Evolutionary conservation across 2,888 invertebrate species (phyloP).

Genomic region (Matsumyia berberina): DNA sequence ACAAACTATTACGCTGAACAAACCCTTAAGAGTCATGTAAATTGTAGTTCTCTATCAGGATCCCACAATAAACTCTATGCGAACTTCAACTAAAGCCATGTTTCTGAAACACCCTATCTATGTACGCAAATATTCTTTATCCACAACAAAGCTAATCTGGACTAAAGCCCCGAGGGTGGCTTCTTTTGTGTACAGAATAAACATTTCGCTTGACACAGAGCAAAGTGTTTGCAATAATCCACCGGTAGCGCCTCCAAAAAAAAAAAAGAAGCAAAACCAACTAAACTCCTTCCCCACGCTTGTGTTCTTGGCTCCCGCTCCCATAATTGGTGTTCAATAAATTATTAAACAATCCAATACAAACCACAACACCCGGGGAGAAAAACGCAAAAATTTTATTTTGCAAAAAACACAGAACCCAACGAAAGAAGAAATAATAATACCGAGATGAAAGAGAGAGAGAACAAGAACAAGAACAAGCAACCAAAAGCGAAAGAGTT

Average conservation of each 20-base stretch:
- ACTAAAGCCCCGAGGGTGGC: background rate
- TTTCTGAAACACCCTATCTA: slow-evolving; percentile 22
- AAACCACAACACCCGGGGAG: background rate
- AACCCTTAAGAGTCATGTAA: too few species aligned
- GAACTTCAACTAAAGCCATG: too few species aligned
- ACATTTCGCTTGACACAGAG: slow-evolving; percentile 18
- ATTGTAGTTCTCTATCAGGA: too few species aligned
- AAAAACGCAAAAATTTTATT: slow-evolving; percentile 21
- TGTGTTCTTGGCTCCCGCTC: background rate
- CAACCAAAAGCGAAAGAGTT: slow-evolving; percentile 50
- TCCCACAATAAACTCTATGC: too few species aligned
- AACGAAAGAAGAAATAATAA: slow-evolving; percentile 29
- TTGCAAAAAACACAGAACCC: too few species aligned
- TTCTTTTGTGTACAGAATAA: slow-evolving; percentile 35
- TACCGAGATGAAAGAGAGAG: slow-evolving; percentile 55
- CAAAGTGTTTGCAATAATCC: slow-evolving; percentile 44
- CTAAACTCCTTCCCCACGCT: slow-evolving; percentile 25
- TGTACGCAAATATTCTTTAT: too few species aligned
- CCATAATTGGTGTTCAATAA: slow-evolving; percentile 55
- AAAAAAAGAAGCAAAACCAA: slow-evolving; percentile 23
- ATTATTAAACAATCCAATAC: slow-evolving; percentile 29
- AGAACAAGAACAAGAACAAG: too few species aligned
- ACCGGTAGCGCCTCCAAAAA: slow-evolving; percentile 35
- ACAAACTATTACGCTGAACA: too few species aligned
- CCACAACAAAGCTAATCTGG: background rate